These are phyloP conservation scores for Blera fallax DNA, from an alignment of 2,888 invertebrate genomes.

Conservation along the genomic window DNA sequence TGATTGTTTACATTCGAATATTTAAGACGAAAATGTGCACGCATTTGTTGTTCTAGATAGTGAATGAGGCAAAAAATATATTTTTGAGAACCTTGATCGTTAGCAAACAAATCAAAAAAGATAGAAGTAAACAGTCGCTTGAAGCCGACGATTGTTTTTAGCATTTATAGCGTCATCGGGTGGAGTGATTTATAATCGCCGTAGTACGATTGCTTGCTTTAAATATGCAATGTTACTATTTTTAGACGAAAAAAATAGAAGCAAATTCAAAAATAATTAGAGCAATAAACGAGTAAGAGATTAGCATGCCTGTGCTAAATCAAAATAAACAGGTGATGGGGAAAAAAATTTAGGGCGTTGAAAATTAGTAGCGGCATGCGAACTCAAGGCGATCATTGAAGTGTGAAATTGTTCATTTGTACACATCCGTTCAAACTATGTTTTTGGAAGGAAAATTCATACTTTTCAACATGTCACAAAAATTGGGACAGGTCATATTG, in stretches of 20 bases:
- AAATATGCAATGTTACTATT: not conserved
- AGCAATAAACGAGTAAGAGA: not conserved
- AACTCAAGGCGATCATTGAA: not conserved
- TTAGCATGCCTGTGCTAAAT: not conserved
- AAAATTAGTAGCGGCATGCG: not conserved
- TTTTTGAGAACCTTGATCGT: not conserved
- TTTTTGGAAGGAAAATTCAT: no score
- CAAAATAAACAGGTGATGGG: not conserved
- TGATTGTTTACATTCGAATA: not conserved
- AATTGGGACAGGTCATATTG: no score
- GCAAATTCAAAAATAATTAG: not conserved
- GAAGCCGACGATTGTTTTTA: not conserved
- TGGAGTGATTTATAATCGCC: not conserved
- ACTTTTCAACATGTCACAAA: no score
- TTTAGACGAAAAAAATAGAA: not conserved
- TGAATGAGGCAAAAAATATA: not conserved
- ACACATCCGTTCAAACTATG: not conserved
- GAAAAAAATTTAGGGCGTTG: not conserved
- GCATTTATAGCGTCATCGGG: not conserved
- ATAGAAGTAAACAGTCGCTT: not conserved
- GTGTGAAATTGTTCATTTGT: no score
- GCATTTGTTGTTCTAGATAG: slow-evolving; percentile 5
- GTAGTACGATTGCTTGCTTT: not conserved
- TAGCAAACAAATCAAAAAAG: not conserved
- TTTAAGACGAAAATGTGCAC: not conserved